A percentile compares a stretch with the other conserved stretches of the same genome.
Conservation (phyloP, 2,888 invertebrate genomes). For the Eristalinus aeneus region DNA sequence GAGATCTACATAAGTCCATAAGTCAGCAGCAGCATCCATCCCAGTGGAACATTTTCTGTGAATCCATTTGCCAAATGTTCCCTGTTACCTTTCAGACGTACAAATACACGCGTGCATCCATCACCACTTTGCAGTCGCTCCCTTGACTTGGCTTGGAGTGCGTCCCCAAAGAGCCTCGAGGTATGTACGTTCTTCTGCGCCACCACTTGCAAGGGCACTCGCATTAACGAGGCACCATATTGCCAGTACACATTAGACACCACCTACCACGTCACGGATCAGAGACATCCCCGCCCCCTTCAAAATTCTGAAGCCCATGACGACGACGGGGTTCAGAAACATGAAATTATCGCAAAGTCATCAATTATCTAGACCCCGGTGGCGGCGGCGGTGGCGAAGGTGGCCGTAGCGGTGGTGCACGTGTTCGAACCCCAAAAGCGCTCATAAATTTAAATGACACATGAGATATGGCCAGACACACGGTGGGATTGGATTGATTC, state of each 20-base stretch:
- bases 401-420: slow-evolving; percentile 17
- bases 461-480: slow-evolving; percentile 51
- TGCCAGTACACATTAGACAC: slow-evolving; percentile 8
- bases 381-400: no score
- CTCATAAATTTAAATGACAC: slow-evolving; percentile 54
- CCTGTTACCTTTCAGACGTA: not conserved
- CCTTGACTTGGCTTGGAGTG: not conserved
- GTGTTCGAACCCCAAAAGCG: slow-evolving; percentile 57
- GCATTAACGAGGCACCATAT: not conserved
- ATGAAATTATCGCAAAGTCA: slow-evolving; percentile 43
- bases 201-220: not conserved
- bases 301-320: not conserved
- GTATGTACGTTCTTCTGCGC: not conserved
- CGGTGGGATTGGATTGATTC: slow-evolving; percentile 51
- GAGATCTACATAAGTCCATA: no score
- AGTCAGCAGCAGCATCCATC: not conserved
- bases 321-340: not conserved
- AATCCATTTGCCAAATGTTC: not conserved
- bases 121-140: not conserved
- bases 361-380: slow-evolving; percentile 36
- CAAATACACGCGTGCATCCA: not conserved
- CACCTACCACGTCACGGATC: not conserved
- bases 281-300: not conserved
- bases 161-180: not conserved
- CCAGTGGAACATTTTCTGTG: not conserved